Evolutionary conservation across 2,888 invertebrate genomes (phyloP).

Genomic region (Acleris emargana): DNA sequence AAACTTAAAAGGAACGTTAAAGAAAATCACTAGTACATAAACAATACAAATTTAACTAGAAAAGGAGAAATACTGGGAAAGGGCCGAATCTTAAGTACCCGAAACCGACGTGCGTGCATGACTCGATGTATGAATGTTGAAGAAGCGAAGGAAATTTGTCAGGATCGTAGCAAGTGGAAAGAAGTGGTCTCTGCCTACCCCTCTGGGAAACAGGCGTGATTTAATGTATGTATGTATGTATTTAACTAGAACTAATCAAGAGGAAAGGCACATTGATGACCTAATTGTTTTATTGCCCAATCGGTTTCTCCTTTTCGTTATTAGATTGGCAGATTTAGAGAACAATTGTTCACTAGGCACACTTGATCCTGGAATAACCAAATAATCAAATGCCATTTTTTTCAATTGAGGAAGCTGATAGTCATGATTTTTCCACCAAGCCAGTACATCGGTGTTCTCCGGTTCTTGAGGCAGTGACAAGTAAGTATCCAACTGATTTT

Average conservation of each 20-base stretch:
- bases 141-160: no score
- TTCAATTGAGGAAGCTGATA: constrained; percentile 8
- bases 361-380: constrained; percentile 13
- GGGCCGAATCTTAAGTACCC: no score
- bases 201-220: no score
- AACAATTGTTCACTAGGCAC: constrained; percentile 5
- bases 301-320: constrained; percentile 13
- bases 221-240: no score
- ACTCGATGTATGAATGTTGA: no score
- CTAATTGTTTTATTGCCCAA: constrained; percentile 15
- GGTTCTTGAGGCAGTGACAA: constrained; percentile 11
- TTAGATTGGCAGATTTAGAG: constrained; percentile 9
- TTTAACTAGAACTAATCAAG: no score
- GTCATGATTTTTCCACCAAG: constrained; percentile 12
- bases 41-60: background rate
- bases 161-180: no score
- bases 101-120: no score
- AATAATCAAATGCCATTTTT: constrained; percentile 15
- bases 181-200: no score
- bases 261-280: no score
- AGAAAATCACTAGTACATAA: constrained; percentile 1
- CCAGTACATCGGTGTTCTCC: constrained; percentile 8
- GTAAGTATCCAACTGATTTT: no score
- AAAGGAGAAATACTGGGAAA: no score
- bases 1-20: constrained; percentile 1